phyloP scores from a whole-genome alignment of 2,797 vertebrate genomes.

The Champsocephalus esox region DNA sequence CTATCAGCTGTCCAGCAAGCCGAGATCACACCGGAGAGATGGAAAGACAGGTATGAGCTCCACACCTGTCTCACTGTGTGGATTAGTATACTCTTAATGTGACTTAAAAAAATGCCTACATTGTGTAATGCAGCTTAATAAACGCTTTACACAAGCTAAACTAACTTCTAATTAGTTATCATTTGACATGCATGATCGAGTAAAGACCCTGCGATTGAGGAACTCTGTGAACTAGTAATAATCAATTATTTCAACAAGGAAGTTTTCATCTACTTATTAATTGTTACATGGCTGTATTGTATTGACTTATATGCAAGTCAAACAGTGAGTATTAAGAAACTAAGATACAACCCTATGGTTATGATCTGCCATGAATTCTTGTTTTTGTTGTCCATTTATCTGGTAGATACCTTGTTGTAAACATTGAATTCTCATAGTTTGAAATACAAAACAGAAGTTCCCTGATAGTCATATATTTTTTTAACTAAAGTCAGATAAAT shows the following conservation, averaged over 20 bases:
- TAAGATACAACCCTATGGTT: not conserved
- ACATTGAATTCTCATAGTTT: too few species aligned
- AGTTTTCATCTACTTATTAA: not conserved
- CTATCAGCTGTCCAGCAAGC: conserved; percentile 84
- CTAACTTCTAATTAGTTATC: not conserved
- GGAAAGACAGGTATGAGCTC: conserved; percentile 77
- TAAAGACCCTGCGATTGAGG: not conserved
- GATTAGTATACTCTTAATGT: not conserved
- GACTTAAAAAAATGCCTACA: not conserved
- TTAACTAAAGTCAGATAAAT: not conserved
- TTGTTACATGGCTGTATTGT: not conserved
- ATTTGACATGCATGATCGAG: not conserved
- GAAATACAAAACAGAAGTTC: too few species aligned
- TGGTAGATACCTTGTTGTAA: not conserved
- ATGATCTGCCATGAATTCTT: not conserved
- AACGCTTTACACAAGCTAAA: not conserved
- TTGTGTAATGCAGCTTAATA: not conserved
- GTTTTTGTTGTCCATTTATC: not conserved
- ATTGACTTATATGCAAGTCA: not conserved
- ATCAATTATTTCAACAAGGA: too few species aligned
- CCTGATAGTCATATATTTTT: too few species aligned
- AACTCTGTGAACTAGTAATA: too few species aligned
- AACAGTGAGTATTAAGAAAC: too few species aligned
- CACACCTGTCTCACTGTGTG: conserved; percentile 30
- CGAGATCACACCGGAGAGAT: conserved; percentile 74